Evolutionary conservation across 1,140 invertebrate genomes (phyloP), one percentile per base, ranked within the genome.

Genomic region (Parapsyche elsis): DNA sequence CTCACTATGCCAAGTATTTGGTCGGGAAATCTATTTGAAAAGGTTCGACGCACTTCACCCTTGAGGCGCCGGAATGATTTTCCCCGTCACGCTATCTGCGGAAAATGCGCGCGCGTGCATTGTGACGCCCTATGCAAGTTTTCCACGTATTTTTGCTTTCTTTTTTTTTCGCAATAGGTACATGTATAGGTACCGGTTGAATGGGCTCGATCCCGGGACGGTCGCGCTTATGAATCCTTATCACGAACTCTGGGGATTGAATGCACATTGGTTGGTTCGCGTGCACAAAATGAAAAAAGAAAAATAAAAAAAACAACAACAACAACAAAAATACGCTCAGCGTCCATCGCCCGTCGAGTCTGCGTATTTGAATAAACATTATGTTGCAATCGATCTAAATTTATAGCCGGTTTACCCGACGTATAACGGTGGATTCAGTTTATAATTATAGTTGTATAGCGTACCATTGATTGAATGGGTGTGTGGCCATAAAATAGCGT

Each of bases 31-130:
- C 64, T 67, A 67, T 67, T 67, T 26, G 23, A 26, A 61, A 67
- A 67, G 64, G 64, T 67, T 67, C 64, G 64, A 67, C 64, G 64
- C 64, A 67, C 64, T 67, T 67, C 64, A 67, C 64, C 64, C 64
- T 67, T 23, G 64, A 67, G 24, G 57, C 57, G 21, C 57, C 57
- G n/a, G 57, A 61, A 67, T 30, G 64, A 67, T 67, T 67, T 67
- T 26, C 21, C 9, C 64, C 64, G 64, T 67, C 64, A 67, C 64
- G 64, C 64, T 67, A 67, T 67, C 64, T 67, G 64, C 21, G 14
- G 10, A 23, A 23, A 67, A 67, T 24, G 24, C 16, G 49, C 49
- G 49, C 16, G 49, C 16, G 49, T 67, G 64, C 64, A 67, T 67
- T 67, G 64, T 67, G 49, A 2, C 12, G 10, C 16, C 49, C 16